A percentile compares a stretch with the other conserved stretches of the same genome.
Evolutionary conservation across 2,797 vertebrate species (phyloP).

Genomic region (Columba guinea): DNA sequence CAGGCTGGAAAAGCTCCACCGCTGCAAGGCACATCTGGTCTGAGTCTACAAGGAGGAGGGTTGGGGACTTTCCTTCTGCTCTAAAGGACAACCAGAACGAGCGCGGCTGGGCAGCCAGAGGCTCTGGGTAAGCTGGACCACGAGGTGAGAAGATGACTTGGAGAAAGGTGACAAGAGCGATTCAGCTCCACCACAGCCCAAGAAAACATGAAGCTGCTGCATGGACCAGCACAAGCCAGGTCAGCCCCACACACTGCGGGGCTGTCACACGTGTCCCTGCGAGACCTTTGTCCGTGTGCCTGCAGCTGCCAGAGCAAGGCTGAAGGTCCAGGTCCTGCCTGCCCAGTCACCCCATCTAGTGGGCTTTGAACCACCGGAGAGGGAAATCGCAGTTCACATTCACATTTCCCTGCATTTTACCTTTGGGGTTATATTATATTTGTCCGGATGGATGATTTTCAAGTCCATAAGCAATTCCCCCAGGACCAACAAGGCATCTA

Average conservation of each 20-base stretch:
- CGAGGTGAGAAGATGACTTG: background rate
- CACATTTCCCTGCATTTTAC: constrained; percentile 64
- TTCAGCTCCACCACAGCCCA: background rate
- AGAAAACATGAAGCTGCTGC: background rate
- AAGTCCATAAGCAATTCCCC: constrained; percentile 91
- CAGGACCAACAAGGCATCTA: constrained; percentile 92
- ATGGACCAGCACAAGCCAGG: rapidly evolving
- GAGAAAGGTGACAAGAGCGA: background rate
- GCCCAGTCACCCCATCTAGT: background rate
- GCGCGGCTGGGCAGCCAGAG: background rate
- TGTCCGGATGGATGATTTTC: constrained; percentile 81
- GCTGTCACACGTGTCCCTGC: background rate
- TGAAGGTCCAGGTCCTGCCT: background rate
- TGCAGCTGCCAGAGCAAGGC: rapidly evolving
- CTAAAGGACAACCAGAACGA: background rate
- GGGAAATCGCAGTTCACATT: background rate
- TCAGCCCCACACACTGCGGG: rapidly evolving
- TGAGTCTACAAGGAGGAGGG: background rate
- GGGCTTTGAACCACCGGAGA: background rate
- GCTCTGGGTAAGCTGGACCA: background rate
- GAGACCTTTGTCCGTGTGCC: background rate
- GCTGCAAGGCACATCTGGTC: rapidly evolving
- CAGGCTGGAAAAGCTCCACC: background rate
- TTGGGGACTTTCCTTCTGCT: background rate
- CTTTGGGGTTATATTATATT: constrained; percentile 79